phyloP scores from a whole-genome alignment of 2,888 invertebrate genomes.

The Agriopis leucophaearia region DNA sequence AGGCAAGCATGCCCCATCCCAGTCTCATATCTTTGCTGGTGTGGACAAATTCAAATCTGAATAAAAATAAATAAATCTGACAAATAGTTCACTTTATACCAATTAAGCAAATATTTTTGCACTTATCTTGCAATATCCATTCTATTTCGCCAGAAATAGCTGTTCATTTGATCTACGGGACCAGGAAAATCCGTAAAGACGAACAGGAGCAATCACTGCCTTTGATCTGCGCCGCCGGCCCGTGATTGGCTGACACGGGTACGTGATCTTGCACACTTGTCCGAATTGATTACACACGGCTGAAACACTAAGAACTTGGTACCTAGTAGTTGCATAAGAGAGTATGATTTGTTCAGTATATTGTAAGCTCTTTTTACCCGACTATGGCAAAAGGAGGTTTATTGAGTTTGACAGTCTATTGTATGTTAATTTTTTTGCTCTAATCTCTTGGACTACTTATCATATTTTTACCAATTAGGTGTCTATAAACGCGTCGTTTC shows the following conservation, averaged over 20 bases:
- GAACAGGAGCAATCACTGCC: slow-evolving; percentile 42
- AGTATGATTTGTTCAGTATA: background rate
- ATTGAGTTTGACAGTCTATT: no score
- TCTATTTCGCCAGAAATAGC: background rate
- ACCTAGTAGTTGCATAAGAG: background rate
- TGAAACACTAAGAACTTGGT: background rate
- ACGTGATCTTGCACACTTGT: slow-evolving; percentile 35
- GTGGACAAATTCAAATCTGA: background rate
- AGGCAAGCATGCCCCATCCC: no score
- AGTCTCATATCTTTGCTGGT: no score
- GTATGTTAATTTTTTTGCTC: no score
- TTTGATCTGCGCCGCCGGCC: slow-evolving; percentile 43
- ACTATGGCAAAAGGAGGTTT: no score
- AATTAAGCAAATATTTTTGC: no score
- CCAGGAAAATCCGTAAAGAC: slow-evolving; percentile 2
- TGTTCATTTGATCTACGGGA: slow-evolving; percentile 3
- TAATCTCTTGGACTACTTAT: no score
- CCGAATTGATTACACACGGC: slow-evolving; percentile 16
- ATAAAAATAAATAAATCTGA: background rate
- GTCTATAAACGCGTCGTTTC: no score
- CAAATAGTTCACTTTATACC: no score
- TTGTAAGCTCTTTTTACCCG: no score
- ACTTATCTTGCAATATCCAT: background rate
- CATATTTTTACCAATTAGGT: no score
- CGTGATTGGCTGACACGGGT: slow-evolving; percentile 47